Evolutionary conservation across 2,888 invertebrate species (phyloP), one percentile per base, ranked within the genome.

Genomic region (Melieria crassipennis): DNA sequence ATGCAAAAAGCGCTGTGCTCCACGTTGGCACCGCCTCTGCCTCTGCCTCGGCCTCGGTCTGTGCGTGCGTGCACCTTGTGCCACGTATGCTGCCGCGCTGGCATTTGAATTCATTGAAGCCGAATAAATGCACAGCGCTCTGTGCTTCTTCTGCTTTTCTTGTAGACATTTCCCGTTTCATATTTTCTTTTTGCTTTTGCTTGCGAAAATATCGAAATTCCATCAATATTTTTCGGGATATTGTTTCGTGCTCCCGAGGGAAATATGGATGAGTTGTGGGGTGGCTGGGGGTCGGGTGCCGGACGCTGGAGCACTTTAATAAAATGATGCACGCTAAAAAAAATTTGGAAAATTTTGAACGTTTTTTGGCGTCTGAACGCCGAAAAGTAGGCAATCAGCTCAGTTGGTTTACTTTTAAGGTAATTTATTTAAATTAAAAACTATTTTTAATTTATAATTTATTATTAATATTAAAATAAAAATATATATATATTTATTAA

Each of bases 71-170:
- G 60, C 10, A 16, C 57, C 45, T 7, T 13, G 60, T n/a, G 42
- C 57, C 58, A 66, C 66, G 58, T 58, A 57, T 58, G 60, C 57
- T 60, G 60, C 57, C 58, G 58, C 50, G 66, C 66, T 43, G 48
- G 16, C 58, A 16, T 52, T 72, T 74, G 71, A 55, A 71, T 73
- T 71, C 71, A 74, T 64, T 76, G 73, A 73, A 70, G 72, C 65
- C 71, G 69, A 72, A 69, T 66, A 73, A 74, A 74, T 74, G 47
- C 70, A 63, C 46, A 6, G 43, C 50, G 46, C 7, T 30, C 30
- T 46, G 13, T 45, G 48, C 42, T 42, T 7, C 42, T 61, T 42
- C 10, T 69, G 45, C n/a, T 56, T 52, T 60, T 60, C 13, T 58
- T 52, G 16, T 56, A 6, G 48, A n/a, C 30, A 11, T 65, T 50